These are phyloP conservation scores for Gallirallus australis DNA, from an alignment of 2,797 vertebrate genomes.

Conservation along the genomic window DNA sequence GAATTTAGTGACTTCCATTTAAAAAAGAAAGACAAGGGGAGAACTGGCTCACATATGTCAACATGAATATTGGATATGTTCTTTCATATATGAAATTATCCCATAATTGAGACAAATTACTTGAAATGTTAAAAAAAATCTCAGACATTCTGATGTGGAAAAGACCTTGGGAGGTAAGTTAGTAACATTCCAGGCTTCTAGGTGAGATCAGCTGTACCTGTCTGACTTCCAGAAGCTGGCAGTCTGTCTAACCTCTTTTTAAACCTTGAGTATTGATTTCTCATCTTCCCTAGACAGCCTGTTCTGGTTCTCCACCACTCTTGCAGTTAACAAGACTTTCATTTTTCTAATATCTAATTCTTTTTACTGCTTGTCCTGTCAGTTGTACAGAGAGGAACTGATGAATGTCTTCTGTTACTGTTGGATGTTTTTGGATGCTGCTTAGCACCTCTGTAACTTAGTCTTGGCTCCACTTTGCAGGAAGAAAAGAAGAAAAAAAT, in stretches of 20 bases:
- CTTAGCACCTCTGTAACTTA: not conserved
- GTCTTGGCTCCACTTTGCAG: not conserved
- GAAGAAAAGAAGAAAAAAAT: not conserved
- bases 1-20: not conserved
- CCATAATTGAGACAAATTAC: constrained; percentile 31
- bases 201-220: constrained; percentile 17
- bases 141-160: constrained; percentile 24
- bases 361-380: not conserved
- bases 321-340: constrained; percentile 29
- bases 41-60: not conserved
- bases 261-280: constrained; percentile 60
- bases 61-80: not conserved
- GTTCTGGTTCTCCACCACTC: constrained; percentile 22
- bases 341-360: constrained; percentile 58
- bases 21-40: not conserved
- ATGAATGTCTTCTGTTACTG: not conserved
- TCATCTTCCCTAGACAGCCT: constrained; percentile 45
- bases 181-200: not conserved
- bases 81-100: not conserved
- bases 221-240: constrained; percentile 39
- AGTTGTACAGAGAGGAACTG: not conserved
- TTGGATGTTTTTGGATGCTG: not conserved
- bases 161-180: not conserved
- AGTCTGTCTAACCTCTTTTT: constrained; percentile 50
- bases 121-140: not conserved